Base-by-base conservation (phyloP, 2,797 vertebrate species). In the Anguilla marmorata region DNA sequence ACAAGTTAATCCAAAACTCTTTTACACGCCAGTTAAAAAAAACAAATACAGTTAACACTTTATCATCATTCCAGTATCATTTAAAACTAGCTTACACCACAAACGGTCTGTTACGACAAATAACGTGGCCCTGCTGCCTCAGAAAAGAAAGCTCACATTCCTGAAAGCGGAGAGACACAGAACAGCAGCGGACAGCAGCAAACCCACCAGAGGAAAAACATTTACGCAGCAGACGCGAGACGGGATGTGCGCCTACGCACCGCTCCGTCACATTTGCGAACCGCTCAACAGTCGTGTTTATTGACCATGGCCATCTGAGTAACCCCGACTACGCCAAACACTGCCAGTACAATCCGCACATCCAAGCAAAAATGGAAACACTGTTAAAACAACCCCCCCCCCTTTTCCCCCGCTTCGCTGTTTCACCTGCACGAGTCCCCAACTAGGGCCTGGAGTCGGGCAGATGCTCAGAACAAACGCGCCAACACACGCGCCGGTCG, bases 331-430 rank as follows among this genome's bases (percentile, higher is more conserved):
- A 74, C 30, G 30, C 69, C 69, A 74, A 74, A 74, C 69, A 74
- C 27, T 33, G 30, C 69, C 27, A 1, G 69, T 12, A 74, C 69
- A 74, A 74, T 74, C 69, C 30, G 69, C 69, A 74, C 69, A 94
- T 93, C 92, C 27, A 74, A 74, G 69, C 92, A 91, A 87, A 87
- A 88, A 37, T 85, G 90, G 88, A 91, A 90, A 87, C 90, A 89
- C 66, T 5, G 30, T 86, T n/a, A 86, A 85, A 19, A 86, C 84
- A 52, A 54, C 27, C 27, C 76, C 69, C 84, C 86, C 27, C 50
- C 69, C 16, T 11, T 1, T 19, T 56, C 56, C 54, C 54, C 52
- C 9, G 24, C 41, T 6, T 66, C 88, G 89, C 90, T 89, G 90
- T 11, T 45, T 72, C 14, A 33, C 88, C 52, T 91, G 89, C 89